Conservation (phyloP, 2,888 invertebrate genomes). For the Malthinus seriepunctatus region DNA sequence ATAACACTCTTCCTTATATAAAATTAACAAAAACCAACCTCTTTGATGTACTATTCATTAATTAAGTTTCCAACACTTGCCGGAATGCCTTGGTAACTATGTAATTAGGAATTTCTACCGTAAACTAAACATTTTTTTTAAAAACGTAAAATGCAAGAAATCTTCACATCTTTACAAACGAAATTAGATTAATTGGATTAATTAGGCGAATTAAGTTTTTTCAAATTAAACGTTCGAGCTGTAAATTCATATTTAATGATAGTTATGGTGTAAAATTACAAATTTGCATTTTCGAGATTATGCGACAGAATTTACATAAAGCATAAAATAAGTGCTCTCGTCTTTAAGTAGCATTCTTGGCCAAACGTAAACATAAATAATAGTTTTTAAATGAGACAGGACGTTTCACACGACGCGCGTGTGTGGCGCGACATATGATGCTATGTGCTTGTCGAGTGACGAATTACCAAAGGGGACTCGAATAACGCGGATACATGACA, state of each 20-base stretch:
- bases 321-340: slow-evolving; percentile 28
- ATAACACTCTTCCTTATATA: neutral
- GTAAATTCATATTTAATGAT: too few species aligned
- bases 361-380: slow-evolving; percentile 54
- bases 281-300: neutral
- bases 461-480: slow-evolving; percentile 48
- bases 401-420: slow-evolving; percentile 55
- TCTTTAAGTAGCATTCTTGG: slow-evolving; percentile 37
- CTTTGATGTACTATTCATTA: slow-evolving; percentile 4
- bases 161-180: too few species aligned
- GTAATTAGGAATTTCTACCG: slow-evolving; percentile 2
- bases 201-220: too few species aligned
- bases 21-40: slow-evolving; percentile 1
- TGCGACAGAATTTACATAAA: neutral
- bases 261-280: neutral
- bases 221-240: too few species aligned
- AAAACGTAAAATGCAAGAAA: neutral
- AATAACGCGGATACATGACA: slow-evolving; percentile 50
- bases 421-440: slow-evolving; percentile 54
- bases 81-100: neutral
- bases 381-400: slow-evolving; percentile 61
- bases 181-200: too few species aligned
- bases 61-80: neutral
- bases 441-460: slow-evolving; percentile 55
- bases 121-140: neutral